A percentile compares a stretch with the other conserved stretches of the same genome.
phyloP scores from a whole-genome alignment of 2,113 vertebrate species.

The Megalops atlanticus region DNA sequence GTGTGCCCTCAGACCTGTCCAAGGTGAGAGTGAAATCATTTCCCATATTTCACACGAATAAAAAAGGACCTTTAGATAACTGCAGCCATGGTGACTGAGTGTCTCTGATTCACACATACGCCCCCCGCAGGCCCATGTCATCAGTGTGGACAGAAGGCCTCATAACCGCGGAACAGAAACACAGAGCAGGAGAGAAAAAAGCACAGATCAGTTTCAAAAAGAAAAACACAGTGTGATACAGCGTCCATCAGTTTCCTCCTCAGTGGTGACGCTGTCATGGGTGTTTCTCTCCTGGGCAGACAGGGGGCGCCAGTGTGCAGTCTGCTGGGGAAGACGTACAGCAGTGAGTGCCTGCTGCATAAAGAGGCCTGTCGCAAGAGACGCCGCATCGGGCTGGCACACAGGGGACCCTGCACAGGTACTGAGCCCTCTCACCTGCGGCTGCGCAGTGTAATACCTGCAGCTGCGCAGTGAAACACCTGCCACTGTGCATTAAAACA shows the following conservation, averaged over 20 bases:
- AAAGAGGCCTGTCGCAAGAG: constrained; percentile 70
- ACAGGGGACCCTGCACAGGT: constrained; percentile 67
- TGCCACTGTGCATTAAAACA: too few relatives aligned
- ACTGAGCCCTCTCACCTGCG: constrained; percentile 15
- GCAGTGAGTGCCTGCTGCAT: constrained; percentile 67
- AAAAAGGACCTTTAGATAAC: not conserved
- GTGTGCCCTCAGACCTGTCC: constrained; percentile 70
- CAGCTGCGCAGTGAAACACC: too few relatives aligned
- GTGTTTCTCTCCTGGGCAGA: constrained; percentile 49
- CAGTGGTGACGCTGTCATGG: constrained; percentile 26
- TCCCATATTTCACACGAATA: constrained; percentile 3
- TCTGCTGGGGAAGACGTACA: constrained; percentile 68
- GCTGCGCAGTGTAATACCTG: not conserved
- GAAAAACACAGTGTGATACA: too few relatives aligned
- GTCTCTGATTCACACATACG: too few relatives aligned
- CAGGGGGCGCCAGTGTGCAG: constrained; percentile 74
- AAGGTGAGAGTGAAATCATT: constrained; percentile 46
- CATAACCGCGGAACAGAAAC: too few relatives aligned
- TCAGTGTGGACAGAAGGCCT: too few relatives aligned
- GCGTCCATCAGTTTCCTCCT: too few relatives aligned
- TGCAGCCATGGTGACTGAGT: not conserved
- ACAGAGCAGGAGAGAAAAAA: too few relatives aligned
- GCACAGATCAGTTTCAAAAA: too few relatives aligned
- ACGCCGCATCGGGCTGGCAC: constrained; percentile 60
- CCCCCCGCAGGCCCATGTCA: too few relatives aligned